These are phyloP conservation scores for Gila orcuttii DNA, from an alignment of 2,113 vertebrate species.

Conservation along the genomic window DNA sequence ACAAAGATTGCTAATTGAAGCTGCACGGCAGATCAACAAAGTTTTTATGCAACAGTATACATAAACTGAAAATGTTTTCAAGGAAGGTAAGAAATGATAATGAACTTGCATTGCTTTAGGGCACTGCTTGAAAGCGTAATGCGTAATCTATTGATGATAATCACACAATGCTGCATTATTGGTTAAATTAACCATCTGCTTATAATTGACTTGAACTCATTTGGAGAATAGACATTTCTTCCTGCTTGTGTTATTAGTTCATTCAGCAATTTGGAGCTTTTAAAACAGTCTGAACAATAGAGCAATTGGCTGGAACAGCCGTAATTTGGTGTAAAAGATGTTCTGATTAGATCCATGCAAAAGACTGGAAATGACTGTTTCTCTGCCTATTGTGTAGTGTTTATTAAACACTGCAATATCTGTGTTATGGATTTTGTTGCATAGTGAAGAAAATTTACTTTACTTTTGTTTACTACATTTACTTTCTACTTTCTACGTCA, in stretches of 20 bases:
- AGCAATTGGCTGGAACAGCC: background rate
- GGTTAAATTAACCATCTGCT: constrained; percentile 36
- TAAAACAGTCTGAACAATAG: background rate
- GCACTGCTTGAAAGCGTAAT: background rate
- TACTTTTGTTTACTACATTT: background rate
- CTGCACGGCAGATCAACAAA: background rate
- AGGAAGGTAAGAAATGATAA: background rate
- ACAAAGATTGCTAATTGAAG: constrained; percentile 25
- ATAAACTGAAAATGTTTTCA: background rate
- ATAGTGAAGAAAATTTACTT: background rate
- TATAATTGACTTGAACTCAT: constrained; percentile 13
- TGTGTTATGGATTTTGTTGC: background rate
- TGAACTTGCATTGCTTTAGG: constrained; percentile 4
- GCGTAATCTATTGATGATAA: constrained; percentile 6
- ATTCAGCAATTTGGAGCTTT: constrained; percentile 15
- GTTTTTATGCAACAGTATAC: constrained; percentile 5
- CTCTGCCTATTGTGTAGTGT: background rate
- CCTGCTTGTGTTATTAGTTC: background rate
- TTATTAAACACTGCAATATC: background rate
- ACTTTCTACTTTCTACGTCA: background rate
- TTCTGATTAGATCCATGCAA: background rate
- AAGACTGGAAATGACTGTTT: background rate
- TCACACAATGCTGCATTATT: constrained; percentile 1
- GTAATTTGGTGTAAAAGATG: constrained; percentile 10
- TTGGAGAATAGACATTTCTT: constrained; percentile 7